Evolutionary conservation across 2,888 invertebrate genomes (phyloP), one percentile per base, ranked within the genome.

Genomic region (Pandemis heparana): DNA sequence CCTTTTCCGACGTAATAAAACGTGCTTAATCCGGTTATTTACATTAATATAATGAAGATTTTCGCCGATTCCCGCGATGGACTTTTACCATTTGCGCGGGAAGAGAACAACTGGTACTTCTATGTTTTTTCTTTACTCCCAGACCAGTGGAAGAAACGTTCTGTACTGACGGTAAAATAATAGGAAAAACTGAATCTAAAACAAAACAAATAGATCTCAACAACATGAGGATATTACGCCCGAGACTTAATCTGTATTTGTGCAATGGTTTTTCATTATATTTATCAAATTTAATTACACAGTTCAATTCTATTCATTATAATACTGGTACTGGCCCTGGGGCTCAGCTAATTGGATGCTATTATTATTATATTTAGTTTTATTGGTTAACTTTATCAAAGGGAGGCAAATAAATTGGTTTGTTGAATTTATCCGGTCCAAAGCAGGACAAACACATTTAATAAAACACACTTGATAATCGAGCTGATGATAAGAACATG

Each of bases 371-470:
- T 38, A 38, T 53, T 53, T 53, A 5, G 51, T 43, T 23, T 46
- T 32, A 48, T 9, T 38, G 23, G 53, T 53, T 23, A 65, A n/a
- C 16, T 32, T 41, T 73, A 56, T 63, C 53, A 8, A 53, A 56
- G 12, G n/a, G 71, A 53, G 39, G 53, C 7, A 43, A 67, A 72
- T 72, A 67, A 46, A 71, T 46, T 62, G 56, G 62, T 61, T 61
- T 38, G 60, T n/a, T 72, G 43, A 51, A 67, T 59, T 60, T 67
- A 67, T 67, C 67, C 72, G 68, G 39, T 56, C 39, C 38, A 56
- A 67, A 68, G 48, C 72, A 73, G 72, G 72, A 63, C 46, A 68
- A 73, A 63, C 63, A 63, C n/a, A 51, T 38, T 63, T 73, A 32
- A 32, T 32, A 32, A 32, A 32, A 32, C 23, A 32, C 23, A 63